A percentile compares a stretch with the other conserved stretches of the same genome.
These are phyloP conservation scores for Erebia epiphron DNA, from an alignment of 2,888 invertebrate species.

Conservation along the genomic window DNA sequence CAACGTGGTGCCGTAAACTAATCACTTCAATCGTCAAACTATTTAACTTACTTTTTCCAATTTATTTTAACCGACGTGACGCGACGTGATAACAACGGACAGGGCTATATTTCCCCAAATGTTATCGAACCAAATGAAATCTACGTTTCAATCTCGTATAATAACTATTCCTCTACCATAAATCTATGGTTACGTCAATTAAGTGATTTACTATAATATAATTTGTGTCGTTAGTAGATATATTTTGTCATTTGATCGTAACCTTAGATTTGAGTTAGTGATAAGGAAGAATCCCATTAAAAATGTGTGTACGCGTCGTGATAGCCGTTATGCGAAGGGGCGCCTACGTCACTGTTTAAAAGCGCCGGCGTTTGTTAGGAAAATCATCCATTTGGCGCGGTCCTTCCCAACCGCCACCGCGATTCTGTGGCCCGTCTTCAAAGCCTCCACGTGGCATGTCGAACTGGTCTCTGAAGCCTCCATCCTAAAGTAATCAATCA, in stretches of 20 bases:
- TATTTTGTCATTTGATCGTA: conserved; percentile 27
- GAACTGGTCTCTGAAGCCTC: conserved; percentile 81
- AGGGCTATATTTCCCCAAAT: background rate
- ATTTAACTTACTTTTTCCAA: background rate
- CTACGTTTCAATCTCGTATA: background rate
- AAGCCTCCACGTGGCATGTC: conserved; percentile 75
- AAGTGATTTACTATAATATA: background rate
- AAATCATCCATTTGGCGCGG: conserved; percentile 84
- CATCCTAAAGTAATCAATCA: conserved; percentile 80
- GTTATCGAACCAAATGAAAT: background rate
- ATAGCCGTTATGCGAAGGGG: conserved; percentile 1
- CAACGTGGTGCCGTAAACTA: background rate
- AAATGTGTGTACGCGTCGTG: background rate
- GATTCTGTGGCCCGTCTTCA: conserved; percentile 79
- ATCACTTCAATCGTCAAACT: background rate
- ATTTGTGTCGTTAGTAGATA: background rate
- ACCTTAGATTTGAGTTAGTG: conserved; percentile 29
- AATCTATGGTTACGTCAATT: conserved; percentile 36
- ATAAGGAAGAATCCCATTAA: background rate
- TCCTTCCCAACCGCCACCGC: conserved; percentile 81
- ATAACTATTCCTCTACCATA: background rate
- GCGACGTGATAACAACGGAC: background rate
- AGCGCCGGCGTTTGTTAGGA: conserved; percentile 86
- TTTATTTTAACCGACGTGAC: background rate
- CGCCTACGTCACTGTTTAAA: conserved; percentile 59